Conservation (phyloP, 2,888 invertebrate species). For the Melipona beecheii region DNA sequence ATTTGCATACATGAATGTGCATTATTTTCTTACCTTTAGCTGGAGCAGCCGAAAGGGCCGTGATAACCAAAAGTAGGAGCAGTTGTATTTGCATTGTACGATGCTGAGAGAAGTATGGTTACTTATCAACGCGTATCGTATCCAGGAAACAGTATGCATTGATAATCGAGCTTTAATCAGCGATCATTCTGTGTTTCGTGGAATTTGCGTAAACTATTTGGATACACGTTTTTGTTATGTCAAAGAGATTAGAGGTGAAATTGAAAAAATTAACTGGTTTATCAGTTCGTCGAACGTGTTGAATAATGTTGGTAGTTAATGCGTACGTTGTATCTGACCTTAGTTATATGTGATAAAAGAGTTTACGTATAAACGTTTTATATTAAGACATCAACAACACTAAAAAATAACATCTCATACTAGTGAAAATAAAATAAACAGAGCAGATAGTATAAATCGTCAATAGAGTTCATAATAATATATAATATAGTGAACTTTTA, state of each 20-base stretch:
- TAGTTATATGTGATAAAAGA: neutral
- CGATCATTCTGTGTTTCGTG: neutral
- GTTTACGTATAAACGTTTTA: neutral
- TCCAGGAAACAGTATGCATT: neutral
- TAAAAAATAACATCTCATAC: neutral
- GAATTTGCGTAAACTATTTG: neutral
- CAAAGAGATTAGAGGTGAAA: neutral
- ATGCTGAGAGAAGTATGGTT: neutral
- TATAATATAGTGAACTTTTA: neutral
- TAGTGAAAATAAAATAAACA: neutral
- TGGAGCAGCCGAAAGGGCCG: too few relatives aligned
- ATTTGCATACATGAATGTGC: too few relatives aligned
- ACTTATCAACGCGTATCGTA: neutral
- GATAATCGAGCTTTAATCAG: neutral
- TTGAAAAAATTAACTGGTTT: neutral
- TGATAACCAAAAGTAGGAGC: too few relatives aligned
- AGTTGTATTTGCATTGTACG: too few relatives aligned
- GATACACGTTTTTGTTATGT: neutral
- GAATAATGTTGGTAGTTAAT: neutral
- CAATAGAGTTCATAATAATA: too few relatives aligned
- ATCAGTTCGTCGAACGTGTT: constrained; percentile 17
- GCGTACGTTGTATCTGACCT: neutral
- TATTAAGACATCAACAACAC: neutral
- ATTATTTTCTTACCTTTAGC: too few relatives aligned
- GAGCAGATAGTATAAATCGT: neutral